Percentiles rank a stretch among this genome's conserved stretches.
phyloP scores from a whole-genome alignment of 1,140 invertebrate genomes.

The Drosophila obscura region DNA sequence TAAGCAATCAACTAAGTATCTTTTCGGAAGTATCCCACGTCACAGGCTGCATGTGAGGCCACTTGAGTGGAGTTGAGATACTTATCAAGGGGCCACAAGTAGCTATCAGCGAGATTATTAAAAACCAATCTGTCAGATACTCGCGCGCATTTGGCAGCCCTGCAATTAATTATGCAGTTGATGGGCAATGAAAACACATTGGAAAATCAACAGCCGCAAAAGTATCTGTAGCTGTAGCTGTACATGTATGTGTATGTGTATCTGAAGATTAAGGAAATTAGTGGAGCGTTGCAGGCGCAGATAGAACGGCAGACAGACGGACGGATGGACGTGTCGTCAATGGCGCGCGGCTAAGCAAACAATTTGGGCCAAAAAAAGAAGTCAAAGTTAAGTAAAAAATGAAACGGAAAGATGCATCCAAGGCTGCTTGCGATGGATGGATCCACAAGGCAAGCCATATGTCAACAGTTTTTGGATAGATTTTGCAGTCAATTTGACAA shows the following conservation, averaged over 20 bases:
- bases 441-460: slow-evolving; percentile 31
- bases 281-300: slow-evolving; percentile 33
- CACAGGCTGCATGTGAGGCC: slow-evolving; percentile 8
- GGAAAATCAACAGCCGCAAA: slow-evolving; percentile 33
- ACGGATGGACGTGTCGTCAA: slow-evolving; percentile 55
- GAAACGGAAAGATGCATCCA: slow-evolving; percentile 58
- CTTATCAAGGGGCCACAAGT: slow-evolving; percentile 23
- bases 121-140: slow-evolving; percentile 57
- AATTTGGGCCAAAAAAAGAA: slow-evolving; percentile 31
- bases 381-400: slow-evolving; percentile 18
- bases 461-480: slow-evolving; percentile 47
- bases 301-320: slow-evolving; percentile 18
- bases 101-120: slow-evolving; percentile 38
- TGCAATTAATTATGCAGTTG: slow-evolving; percentile 65
- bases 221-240: background rate
- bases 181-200: slow-evolving; percentile 59
- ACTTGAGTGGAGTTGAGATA: slow-evolving; percentile 6
- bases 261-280: slow-evolving; percentile 51
- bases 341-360: slow-evolving; percentile 71
- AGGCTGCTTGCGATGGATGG: slow-evolving; percentile 16
- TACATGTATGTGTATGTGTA: slow-evolving; percentile 11
- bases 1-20: slow-evolving; percentile 1
- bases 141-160: slow-evolving; percentile 3
- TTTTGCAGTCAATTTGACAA: slow-evolving; percentile 78
- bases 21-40: background rate